Evolutionary conservation across 2,888 invertebrate genomes (phyloP).

Genomic region (Blomia tropicalis): DNA sequence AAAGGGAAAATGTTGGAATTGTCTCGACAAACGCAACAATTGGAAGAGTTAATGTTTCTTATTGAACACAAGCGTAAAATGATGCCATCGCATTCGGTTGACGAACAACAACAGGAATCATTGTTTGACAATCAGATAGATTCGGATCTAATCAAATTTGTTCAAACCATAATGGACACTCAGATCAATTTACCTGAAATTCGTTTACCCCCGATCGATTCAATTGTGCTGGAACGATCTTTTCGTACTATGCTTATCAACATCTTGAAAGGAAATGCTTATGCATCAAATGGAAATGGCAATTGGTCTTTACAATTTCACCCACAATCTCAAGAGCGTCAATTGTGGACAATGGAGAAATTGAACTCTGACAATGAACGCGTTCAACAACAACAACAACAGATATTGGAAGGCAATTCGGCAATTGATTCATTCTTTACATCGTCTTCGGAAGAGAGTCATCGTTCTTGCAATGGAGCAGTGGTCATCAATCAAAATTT

Average conservation of each 20-base stretch:
- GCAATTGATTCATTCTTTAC: no score
- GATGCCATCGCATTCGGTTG: no score
- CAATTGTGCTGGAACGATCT: neutral
- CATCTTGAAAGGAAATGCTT: neutral
- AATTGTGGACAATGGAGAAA: no score
- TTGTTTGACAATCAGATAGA: neutral
- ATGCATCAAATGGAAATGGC: neutral
- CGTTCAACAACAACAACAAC: neutral
- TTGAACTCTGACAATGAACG: neutral
- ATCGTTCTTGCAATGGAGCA: no score
- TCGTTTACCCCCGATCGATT: neutral
- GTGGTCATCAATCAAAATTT: no score
- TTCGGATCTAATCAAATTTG: neutral
- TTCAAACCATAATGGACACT: neutral
- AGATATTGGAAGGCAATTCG: no score
- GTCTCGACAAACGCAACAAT: neutral
- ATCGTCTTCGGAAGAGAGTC: no score
- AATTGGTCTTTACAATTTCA: neutral
- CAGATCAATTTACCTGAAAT: neutral
- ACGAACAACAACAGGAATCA: slow-evolving; percentile 6
- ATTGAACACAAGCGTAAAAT: neutral
- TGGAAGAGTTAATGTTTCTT: neutral
- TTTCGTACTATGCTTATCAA: neutral
- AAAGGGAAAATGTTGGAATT: neutral
- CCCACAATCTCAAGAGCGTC: neutral